Conservation (phyloP, 2,797 vertebrate species). For the Lacerta viridis region DNA sequence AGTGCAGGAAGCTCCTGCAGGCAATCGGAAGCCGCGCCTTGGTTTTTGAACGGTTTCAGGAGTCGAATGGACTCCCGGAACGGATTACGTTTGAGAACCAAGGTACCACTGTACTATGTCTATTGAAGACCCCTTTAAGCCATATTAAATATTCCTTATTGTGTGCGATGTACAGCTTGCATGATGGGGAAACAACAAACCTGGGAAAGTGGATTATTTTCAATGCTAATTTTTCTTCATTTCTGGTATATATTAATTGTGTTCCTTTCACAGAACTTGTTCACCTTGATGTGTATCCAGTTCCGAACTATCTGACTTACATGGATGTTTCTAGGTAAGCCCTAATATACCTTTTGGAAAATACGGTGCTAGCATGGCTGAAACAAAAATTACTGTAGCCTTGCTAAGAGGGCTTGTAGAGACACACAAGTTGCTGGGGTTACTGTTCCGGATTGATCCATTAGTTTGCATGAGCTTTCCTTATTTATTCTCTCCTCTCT, state of each 20-base stretch:
- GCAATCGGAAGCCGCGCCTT: too few species aligned
- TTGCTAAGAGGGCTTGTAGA: neutral
- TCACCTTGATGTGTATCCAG: constrained; percentile 91
- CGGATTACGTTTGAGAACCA: too few species aligned
- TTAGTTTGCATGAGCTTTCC: neutral
- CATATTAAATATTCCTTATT: constrained; percentile 15
- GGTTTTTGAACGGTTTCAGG: too few species aligned
- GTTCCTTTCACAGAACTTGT: constrained; percentile 85
- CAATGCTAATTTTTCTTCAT: neutral
- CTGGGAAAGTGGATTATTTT: neutral
- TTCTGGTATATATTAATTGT: constrained; percentile 21
- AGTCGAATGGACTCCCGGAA: too few species aligned
- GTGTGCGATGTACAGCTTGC: neutral
- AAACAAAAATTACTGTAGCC: neutral
- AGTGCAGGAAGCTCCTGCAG: too few species aligned
- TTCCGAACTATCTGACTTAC: constrained; percentile 90
- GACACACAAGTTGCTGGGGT: neutral
- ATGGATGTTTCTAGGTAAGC: constrained; percentile 97
- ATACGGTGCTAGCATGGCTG: neutral
- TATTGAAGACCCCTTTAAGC: neutral
- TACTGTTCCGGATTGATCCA: neutral
- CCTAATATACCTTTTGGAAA: neutral
- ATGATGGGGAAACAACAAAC: neutral
- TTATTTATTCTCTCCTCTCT: neutral
- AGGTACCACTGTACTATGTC: neutral